Evolutionary conservation across 2,113 vertebrate species (phyloP).

Genomic region (Lonchura striata): DNA sequence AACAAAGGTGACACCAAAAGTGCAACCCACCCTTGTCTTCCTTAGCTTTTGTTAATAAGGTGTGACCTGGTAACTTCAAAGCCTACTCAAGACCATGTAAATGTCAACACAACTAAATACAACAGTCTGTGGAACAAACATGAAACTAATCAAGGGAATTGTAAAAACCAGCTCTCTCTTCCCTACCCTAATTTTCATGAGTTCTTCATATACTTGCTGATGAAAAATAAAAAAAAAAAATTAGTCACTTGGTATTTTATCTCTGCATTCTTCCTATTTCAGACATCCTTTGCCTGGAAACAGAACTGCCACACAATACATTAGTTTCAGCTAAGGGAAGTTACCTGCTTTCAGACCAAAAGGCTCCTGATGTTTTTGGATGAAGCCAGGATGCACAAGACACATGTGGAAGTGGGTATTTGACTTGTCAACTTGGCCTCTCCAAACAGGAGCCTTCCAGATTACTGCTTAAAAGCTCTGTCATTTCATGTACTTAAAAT

Average conservation of each 20-base stretch:
- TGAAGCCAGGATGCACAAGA: not conserved
- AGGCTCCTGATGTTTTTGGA: not conserved
- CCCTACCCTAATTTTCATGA: not conserved
- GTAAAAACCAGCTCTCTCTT: not conserved
- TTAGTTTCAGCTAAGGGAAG: not conserved
- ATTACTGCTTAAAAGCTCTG: not conserved
- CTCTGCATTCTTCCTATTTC: not conserved
- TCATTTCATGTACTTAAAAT: not conserved
- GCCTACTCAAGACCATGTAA: not conserved
- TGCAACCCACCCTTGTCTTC: not conserved
- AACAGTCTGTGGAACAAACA: not conserved
- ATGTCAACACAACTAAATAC: not conserved
- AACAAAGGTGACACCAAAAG: not conserved
- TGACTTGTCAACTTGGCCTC: not conserved
- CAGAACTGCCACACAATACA: not conserved
- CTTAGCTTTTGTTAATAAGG: conserved; percentile 17
- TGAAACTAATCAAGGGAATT: not conserved
- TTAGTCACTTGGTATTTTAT: not conserved
- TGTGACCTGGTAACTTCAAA: conserved; percentile 46
- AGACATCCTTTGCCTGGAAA: not conserved
- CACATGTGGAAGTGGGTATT: rapidly evolving
- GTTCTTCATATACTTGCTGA: not conserved
- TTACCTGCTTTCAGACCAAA: not conserved
- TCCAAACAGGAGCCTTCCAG: not conserved
- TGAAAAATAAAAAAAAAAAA: not conserved